Percentiles rank a stretch among this genome's conserved stretches.
phyloP scores from a whole-genome alignment of 2,797 vertebrate genomes.

The Microtus obscurus region DNA sequence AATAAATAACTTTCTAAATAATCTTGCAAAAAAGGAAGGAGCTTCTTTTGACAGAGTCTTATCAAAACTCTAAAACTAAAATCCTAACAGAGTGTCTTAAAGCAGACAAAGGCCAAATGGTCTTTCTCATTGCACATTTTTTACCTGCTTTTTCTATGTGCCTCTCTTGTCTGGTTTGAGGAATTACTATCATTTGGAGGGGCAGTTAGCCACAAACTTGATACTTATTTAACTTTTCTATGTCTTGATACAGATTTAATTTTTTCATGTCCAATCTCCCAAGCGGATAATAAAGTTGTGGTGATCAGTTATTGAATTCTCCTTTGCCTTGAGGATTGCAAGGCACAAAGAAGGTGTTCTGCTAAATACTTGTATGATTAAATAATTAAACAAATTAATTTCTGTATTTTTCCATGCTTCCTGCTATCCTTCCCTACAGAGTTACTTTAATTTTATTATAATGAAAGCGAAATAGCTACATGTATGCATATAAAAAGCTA shows the following conservation, averaged over 20 bases:
- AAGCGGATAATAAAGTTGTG: conserved; percentile 23
- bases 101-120: background rate
- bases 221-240: conserved; percentile 19
- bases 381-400: conserved; percentile 35
- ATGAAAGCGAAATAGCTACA: conserved; percentile 29
- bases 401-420: conserved; percentile 35
- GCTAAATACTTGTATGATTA: conserved; percentile 34
- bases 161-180: background rate
- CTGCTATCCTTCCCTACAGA: conserved; percentile 10
- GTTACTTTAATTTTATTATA: conserved; percentile 58
- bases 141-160: conserved; percentile 31
- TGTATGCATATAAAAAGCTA: background rate
- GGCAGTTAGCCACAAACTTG: background rate
- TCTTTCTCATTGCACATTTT: background rate
- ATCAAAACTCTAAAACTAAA: conserved; percentile 4
- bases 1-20: background rate
- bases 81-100: background rate
- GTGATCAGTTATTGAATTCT: background rate
- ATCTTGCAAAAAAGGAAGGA: background rate
- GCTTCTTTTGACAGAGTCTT: background rate
- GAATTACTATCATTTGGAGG: background rate
- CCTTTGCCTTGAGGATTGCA: background rate
- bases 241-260: conserved; percentile 25
- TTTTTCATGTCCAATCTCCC: conserved; percentile 23
- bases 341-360: conserved; percentile 20